Base-by-base conservation (phyloP, 1,140 invertebrate genomes). In the Diachasmimorpha longicaudata region DNA sequence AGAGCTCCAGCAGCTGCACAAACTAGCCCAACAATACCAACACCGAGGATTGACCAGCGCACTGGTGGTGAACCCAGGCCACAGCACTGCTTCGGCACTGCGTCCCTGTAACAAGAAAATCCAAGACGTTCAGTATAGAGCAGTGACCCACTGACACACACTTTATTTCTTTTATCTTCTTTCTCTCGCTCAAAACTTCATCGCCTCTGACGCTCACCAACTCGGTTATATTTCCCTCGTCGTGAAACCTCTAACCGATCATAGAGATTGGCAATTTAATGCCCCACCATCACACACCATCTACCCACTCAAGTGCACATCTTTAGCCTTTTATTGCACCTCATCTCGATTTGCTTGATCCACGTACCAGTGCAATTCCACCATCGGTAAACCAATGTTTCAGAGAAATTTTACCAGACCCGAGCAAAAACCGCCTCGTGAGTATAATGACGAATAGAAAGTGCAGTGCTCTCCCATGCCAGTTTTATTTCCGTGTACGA, bases 1-100 rank as follows among this genome's bases (percentile, higher is more conserved):
- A 89, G 82, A 16, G 85, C 87, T 11, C 88, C 88, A 69, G 88
- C 87, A 78, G 87, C 87, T 36, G 88, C 87, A 76, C 87, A 89
- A 4, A 88, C 87, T 10, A 88, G 85, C 66, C 88, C 87, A 46
- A 87, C 86, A 39, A 89, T 85, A 69, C 87, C 88, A 25, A 88
- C 86, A 46, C 87, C 87, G 23, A 89, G 79, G 78, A 89, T 89
- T 78, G 88, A 88, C 87, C 88, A 88, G 74, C 87, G 88, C 23
- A 88, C 87, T 48, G 87, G 86, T 67, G 87, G 88, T 25, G 87
- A 89, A 75, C 88, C 83, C 42, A 89, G 80, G 69, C 88, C 87
- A 70, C 88, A 89, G 72, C 88, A 89, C 77, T 88, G 88, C 85
- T 89, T 89, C 78, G 88, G 88, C 72, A 87, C 87, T 75, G 87